phyloP scores from a whole-genome alignment of 2,113 vertebrate genomes.

The Cygnus buccinator region DNA sequence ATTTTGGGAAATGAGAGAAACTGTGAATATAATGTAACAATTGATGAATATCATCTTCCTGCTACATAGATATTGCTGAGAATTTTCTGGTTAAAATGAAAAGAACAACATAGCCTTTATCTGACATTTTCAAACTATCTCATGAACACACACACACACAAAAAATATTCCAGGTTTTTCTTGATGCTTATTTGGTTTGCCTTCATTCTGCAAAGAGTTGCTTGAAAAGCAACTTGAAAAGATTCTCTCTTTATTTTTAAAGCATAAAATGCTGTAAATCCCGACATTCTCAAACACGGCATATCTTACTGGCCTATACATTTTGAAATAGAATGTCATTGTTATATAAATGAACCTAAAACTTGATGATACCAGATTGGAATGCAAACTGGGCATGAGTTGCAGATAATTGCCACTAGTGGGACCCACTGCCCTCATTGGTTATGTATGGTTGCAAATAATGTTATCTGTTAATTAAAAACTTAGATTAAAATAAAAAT shows the following conservation, averaged over 20 bases:
- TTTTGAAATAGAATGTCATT: not conserved
- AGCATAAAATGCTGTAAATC: not conserved
- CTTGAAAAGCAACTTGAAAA: not conserved
- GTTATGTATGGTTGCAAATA: not conserved
- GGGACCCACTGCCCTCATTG: not conserved
- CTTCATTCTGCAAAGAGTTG: not conserved
- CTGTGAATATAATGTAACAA: not conserved
- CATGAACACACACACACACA: not conserved
- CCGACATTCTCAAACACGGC: not conserved
- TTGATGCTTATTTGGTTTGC: not conserved
- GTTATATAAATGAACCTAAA: not conserved
- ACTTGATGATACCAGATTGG: not conserved
- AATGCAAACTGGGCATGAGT: not conserved
- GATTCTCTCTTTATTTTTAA: not conserved
- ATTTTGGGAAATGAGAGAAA: slow-evolving; percentile 36
- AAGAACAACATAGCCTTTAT: slow-evolving; percentile 2
- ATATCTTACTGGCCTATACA: not conserved
- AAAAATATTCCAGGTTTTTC: not conserved
- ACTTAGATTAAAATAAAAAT: not conserved
- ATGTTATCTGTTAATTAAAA: not conserved
- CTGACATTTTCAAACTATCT: slow-evolving; percentile 19
- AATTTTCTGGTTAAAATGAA: slow-evolving; percentile 15
- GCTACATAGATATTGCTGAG: not conserved
- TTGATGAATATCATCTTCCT: slow-evolving; percentile 2
- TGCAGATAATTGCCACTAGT: not conserved